Evolutionary conservation across 2,888 invertebrate species (phyloP).

Genomic region (Aradus depressus): DNA sequence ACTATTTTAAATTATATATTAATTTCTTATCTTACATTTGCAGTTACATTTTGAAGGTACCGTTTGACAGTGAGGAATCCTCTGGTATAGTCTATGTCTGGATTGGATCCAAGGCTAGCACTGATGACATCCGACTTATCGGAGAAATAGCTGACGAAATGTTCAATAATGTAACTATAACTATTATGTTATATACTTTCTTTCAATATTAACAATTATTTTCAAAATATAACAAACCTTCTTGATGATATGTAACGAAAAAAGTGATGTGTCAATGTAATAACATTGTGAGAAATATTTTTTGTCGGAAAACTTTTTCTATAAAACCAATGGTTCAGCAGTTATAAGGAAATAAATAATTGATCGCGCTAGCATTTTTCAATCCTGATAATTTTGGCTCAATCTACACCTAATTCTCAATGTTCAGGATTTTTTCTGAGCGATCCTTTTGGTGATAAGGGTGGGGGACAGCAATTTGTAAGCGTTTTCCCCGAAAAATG

Average conservation of each 20-base stretch:
- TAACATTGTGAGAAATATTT: too few species aligned
- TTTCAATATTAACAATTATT: neutral
- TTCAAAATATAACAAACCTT: neutral
- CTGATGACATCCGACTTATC: constrained; percentile 73
- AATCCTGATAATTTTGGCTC: too few species aligned
- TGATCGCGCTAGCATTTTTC: too few species aligned
- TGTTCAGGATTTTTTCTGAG: too few species aligned
- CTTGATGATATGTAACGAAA: neutral
- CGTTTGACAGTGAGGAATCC: constrained; percentile 59
- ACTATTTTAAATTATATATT: constrained; percentile 8
- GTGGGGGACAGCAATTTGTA: too few species aligned
- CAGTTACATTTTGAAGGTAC: constrained; percentile 86
- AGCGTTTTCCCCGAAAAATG: too few species aligned
- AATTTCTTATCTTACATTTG: constrained; percentile 27
- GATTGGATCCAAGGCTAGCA: constrained; percentile 76
- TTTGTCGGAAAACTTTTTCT: too few species aligned
- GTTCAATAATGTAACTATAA: constrained; percentile 64
- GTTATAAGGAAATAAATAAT: too few species aligned
- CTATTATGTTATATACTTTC: neutral
- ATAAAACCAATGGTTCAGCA: too few species aligned
- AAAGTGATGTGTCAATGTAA: too few species aligned
- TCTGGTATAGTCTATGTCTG: constrained; percentile 91
- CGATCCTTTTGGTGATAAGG: too few species aligned
- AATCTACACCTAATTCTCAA: too few species aligned
- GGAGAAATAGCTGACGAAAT: constrained; percentile 89